Base-by-base conservation (phyloP, 53 echinoderm and acorn worm species). In the Henricia sp. region DNA sequence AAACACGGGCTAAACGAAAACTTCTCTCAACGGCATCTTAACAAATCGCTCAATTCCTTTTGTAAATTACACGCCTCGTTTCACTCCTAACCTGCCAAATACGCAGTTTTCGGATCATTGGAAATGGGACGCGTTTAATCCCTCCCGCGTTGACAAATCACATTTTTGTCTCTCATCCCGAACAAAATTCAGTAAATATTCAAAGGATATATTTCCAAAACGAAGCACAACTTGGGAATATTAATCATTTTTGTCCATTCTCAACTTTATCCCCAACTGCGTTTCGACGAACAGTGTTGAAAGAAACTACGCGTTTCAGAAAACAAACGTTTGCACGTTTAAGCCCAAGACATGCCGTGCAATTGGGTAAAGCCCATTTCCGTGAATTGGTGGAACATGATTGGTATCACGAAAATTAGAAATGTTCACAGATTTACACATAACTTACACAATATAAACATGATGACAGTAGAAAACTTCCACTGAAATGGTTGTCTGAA, bases 181-280 rank as follows among this genome's bases (percentile, higher is more conserved):
- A 8, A 30, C 19, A 36, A 54, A 8, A 70, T 70, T 17, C 28
- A 43, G 48, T 70, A 70, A 70, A 70, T 46, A 44, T 30, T 12
- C 44, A 37, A 35, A 35, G 30, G 35, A 33, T 17, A 34, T 63
- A 23, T 37, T 67, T 67, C 38, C 8, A 37, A 17, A 36, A 37
- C 8, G 2, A 67, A 38, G n/a, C n/a, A n/a, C 67, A 11, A 38
- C 6, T 38, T 13, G 39, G 67, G 67, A 38, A 8, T 67, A 37
- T 37, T 13, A 37, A 38, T 67, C 67, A 67, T 37, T 67, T 38
- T 9, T 54, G 13, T 17, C 38, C 38, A 19, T 2, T 38, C 20
- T 30, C 30, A 56, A n/a, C n/a, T 3, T 17, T 67, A 67, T 67
- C 67, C 67, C 67, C 67, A 37, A 67, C 67, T 67, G 67, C 67